phyloP scores from a whole-genome alignment of 2,797 vertebrate species.

The Acipenser transmontanus region DNA sequence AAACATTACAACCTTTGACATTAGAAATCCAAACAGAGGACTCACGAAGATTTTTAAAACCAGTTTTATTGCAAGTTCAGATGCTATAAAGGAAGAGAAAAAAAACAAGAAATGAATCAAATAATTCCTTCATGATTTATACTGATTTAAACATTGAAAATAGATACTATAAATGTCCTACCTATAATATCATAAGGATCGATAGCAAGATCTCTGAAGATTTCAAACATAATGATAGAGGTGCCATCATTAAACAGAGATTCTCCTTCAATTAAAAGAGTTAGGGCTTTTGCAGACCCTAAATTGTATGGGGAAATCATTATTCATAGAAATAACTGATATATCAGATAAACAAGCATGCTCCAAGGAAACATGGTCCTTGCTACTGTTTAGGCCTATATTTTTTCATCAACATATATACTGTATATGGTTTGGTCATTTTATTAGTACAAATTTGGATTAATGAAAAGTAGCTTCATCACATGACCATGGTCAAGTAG shows the following conservation, averaged over 20 bases:
- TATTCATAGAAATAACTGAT: too few relatives aligned
- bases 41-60: slow-evolving; percentile 34
- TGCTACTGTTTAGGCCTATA: background rate
- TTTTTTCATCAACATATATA: background rate
- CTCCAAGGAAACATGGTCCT: too few relatives aligned
- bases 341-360: too few relatives aligned
- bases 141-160: too few relatives aligned
- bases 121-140: too few relatives aligned
- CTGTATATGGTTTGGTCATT: too few relatives aligned
- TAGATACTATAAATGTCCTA: too few relatives aligned
- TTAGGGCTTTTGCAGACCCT: slow-evolving; percentile 22
- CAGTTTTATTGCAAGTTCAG: slow-evolving; percentile 12
- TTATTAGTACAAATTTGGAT: background rate
- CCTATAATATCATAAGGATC: background rate
- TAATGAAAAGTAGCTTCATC: background rate
- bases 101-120: background rate
- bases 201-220: slow-evolving; percentile 21
- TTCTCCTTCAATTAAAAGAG: slow-evolving; percentile 24
- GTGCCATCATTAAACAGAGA: slow-evolving; percentile 24
- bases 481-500: too few relatives aligned
- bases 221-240: slow-evolving; percentile 22
- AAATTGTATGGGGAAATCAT: background rate
- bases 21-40: slow-evolving; percentile 36
- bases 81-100: slow-evolving; percentile 20
- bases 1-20: slow-evolving; percentile 35